Percentiles rank a stretch among this genome's conserved stretches.
Evolutionary conservation across 1,140 invertebrate genomes (phyloP).

Genomic region (Geopemphigus sp.): DNA sequence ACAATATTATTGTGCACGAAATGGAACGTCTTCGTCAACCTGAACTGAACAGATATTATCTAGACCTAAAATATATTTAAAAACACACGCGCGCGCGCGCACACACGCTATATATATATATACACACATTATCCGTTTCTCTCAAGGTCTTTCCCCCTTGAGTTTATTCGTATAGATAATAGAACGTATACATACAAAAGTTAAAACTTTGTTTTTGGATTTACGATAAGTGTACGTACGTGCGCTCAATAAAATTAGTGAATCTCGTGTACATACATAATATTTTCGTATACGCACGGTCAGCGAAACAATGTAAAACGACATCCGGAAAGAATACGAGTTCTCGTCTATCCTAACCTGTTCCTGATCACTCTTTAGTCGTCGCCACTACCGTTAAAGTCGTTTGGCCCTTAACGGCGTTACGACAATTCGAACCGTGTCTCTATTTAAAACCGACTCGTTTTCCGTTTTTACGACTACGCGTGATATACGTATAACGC

Average conservation of each 20-base stretch:
- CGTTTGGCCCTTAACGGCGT: not conserved
- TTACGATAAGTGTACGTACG: slow-evolving; percentile 17
- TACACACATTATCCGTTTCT: not conserved
- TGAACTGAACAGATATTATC: slow-evolving; percentile 44
- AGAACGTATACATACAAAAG: not conserved
- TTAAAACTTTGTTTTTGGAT: slow-evolving; percentile 11
- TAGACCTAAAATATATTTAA: slow-evolving; percentile 3
- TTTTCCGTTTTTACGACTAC: not conserved
- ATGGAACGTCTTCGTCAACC: slow-evolving; percentile 49
- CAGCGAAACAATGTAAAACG: slow-evolving; percentile 21
- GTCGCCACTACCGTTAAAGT: not conserved
- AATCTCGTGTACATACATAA: not conserved
- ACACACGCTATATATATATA: not conserved
- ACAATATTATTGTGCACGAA: slow-evolving; percentile 49
- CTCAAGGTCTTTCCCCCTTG: not conserved
- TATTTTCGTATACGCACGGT: not conserved
- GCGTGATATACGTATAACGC: too few species aligned
- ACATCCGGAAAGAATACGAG: slow-evolving; percentile 2
- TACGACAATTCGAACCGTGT: not conserved
- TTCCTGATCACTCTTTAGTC: too few species aligned
- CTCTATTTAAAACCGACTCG: too few species aligned
- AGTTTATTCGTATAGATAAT: too few species aligned
- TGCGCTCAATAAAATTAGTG: slow-evolving; percentile 2
- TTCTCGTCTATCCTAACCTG: too few species aligned
- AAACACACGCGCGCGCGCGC: not conserved